Evolutionary conservation across 2,797 vertebrate species (phyloP).

Genomic region (Dipus sagitta): DNA sequence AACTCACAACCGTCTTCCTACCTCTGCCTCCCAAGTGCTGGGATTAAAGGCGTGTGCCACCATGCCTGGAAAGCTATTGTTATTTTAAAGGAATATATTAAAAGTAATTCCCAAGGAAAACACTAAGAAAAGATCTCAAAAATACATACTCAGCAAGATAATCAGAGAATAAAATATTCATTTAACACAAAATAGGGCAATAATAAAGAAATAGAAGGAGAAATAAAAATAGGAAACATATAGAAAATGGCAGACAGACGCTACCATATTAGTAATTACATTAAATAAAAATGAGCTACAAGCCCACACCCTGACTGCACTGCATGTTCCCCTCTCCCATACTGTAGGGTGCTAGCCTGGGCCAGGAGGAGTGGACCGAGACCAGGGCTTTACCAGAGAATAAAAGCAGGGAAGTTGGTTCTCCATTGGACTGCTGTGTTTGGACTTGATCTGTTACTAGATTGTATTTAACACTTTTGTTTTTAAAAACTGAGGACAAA

Average conservation of each 20-base stretch:
- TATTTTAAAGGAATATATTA: background rate
- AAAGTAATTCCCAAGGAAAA: background rate
- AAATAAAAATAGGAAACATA: background rate
- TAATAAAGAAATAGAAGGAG: background rate
- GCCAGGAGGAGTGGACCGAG: constrained; percentile 6
- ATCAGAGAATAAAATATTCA: background rate
- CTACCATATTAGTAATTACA: background rate
- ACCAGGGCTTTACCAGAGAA: constrained; percentile 42
- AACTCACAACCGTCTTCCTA: no score
- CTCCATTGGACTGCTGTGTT: constrained; percentile 61
- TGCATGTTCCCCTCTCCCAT: background rate
- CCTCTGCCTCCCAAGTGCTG: no score
- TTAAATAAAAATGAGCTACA: background rate
- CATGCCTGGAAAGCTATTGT: background rate
- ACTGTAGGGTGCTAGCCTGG: constrained; percentile 6
- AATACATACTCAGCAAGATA: background rate
- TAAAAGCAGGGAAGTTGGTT: constrained; percentile 48
- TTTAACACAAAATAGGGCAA: background rate
- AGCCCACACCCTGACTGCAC: background rate
- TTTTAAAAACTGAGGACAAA: constrained; percentile 78
- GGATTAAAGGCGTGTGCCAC: no score
- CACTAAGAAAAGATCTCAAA: background rate
- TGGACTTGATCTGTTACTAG: constrained; percentile 75
- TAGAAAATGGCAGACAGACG: background rate
- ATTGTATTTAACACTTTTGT: constrained; percentile 70